phyloP scores from a whole-genome alignment of 2,888 invertebrate genomes.

The Muscina levida region DNA sequence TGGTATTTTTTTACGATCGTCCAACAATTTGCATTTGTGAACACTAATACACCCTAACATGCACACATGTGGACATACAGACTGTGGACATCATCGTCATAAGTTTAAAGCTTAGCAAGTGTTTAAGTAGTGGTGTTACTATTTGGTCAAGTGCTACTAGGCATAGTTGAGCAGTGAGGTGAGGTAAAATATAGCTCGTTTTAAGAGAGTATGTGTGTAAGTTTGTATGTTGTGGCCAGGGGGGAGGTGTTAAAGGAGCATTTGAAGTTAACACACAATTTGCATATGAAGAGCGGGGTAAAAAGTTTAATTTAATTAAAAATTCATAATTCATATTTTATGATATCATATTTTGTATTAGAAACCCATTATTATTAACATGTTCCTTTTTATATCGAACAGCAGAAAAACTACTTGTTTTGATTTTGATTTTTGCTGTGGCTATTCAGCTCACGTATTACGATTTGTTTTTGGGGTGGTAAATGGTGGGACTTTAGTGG shows the following conservation, averaged over 20 bases:
- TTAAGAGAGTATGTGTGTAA: too few species aligned
- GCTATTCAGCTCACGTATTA: too few species aligned
- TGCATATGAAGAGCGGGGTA: constrained; percentile 5
- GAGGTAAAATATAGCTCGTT: constrained; percentile 4
- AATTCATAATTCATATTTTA: constrained; percentile 47
- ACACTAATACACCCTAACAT: background rate
- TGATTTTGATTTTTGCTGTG: background rate
- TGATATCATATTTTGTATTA: constrained; percentile 46
- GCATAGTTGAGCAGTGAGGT: too few species aligned
- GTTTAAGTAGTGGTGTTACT: constrained; percentile 12
- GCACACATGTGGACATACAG: background rate
- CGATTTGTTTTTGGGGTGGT: too few species aligned
- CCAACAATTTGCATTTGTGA: background rate
- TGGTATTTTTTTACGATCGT: constrained; percentile 13
- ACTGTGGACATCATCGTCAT: background rate
- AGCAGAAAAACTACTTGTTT: constrained; percentile 17
- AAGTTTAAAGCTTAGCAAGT: background rate
- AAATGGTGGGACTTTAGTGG: background rate
- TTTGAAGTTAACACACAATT: background rate
- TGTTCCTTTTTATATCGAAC: background rate
- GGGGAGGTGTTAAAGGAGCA: background rate
- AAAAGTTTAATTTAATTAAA: constrained; percentile 30
- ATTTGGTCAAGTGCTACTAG: constrained; percentile 15
- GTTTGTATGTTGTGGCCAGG: constrained; percentile 1
- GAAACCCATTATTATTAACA: constrained; percentile 6